Conservation (phyloP, 2,888 invertebrate species). For the Balanococcus diminutus region DNA sequence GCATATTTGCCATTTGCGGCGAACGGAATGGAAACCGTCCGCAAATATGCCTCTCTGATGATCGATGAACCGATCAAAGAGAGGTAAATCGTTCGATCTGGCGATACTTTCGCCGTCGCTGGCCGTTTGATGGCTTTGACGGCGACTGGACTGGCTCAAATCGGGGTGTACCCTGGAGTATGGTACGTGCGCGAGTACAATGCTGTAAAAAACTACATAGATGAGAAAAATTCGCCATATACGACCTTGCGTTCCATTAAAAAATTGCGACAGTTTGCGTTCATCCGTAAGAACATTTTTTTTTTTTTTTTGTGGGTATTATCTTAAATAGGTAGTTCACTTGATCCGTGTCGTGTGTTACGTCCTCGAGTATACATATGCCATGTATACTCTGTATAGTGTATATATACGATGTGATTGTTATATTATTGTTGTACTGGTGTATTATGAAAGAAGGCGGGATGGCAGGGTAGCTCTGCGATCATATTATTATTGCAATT, state of each 20-base stretch:
- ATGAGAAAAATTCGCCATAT: background rate
- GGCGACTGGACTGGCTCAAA: background rate
- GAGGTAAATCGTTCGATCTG: background rate
- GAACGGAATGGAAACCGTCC: background rate
- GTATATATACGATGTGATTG: background rate
- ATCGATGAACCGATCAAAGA: background rate
- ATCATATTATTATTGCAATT: background rate
- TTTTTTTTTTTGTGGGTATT: background rate
- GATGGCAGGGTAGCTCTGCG: background rate
- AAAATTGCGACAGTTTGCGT: background rate
- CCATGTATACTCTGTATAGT: background rate
- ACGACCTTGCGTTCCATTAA: background rate
- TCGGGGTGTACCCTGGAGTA: background rate
- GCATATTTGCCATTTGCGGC: slow-evolving; percentile 10
- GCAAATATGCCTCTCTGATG: background rate
- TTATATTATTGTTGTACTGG: background rate
- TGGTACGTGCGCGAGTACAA: background rate
- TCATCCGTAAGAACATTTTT: background rate
- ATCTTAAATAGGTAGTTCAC: background rate
- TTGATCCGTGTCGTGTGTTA: background rate
- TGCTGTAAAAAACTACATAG: background rate
- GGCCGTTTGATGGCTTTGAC: background rate
- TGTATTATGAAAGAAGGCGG: background rate
- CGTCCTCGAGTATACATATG: background rate
- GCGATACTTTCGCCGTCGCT: background rate